Percentiles rank a stretch among this genome's conserved stretches.
These are phyloP conservation scores for Pangasius larnaudii DNA, from an alignment of 2,797 vertebrate species.

Conservation along the genomic window DNA sequence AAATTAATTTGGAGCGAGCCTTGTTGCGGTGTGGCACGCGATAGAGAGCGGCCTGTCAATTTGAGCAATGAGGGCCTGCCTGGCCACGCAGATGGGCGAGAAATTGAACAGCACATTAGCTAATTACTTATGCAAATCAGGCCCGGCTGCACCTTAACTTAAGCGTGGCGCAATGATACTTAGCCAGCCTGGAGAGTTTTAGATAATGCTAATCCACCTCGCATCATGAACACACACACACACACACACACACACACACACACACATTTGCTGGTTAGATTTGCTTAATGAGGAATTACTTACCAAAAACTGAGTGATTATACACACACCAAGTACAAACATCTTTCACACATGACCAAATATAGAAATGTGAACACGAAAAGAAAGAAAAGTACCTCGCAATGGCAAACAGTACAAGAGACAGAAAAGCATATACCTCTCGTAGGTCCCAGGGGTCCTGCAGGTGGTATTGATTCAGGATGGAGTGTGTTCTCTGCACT, in stretches of 20 bases:
- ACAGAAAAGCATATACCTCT: slow-evolving; percentile 22
- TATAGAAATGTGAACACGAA: background rate
- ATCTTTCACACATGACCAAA: background rate
- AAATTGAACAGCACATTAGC: slow-evolving; percentile 81
- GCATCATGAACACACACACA: slow-evolving; percentile 46
- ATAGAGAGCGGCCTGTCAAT: slow-evolving; percentile 81
- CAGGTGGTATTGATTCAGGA: slow-evolving; percentile 48
- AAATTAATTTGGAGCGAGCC: slow-evolving; percentile 80
- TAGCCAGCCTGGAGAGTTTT: slow-evolving; percentile 70
- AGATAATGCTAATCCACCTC: slow-evolving; percentile 72
- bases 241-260: slow-evolving; percentile 33
- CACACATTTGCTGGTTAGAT: slow-evolving; percentile 50
- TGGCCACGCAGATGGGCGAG: slow-evolving; percentile 76
- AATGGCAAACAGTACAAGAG: background rate
- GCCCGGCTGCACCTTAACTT: slow-evolving; percentile 75
- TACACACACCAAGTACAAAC: slow-evolving; percentile 14
- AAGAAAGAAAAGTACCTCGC: background rate
- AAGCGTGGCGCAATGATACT: slow-evolving; percentile 72
- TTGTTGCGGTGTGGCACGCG: slow-evolving; percentile 76
- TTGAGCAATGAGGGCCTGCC: slow-evolving; percentile 80
- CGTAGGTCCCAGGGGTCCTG: slow-evolving; percentile 7
- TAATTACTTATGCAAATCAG: slow-evolving; percentile 85
- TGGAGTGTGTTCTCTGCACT: slow-evolving; percentile 52
- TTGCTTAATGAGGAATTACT: slow-evolving; percentile 48
- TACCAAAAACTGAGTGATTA: slow-evolving; percentile 27